phyloP scores from a whole-genome alignment of 1,140 invertebrate species.

The Aphaenogaster rudis region DNA sequence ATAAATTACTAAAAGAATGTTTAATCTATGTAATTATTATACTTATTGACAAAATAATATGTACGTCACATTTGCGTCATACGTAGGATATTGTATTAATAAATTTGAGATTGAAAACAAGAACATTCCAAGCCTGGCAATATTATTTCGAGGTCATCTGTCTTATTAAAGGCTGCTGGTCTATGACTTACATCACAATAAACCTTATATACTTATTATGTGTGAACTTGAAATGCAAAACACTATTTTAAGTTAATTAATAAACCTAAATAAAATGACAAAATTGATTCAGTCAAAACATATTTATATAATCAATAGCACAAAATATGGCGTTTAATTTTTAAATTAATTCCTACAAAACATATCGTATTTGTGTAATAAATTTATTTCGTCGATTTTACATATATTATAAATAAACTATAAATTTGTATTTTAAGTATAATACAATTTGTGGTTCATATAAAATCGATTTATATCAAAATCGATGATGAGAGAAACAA shows the following conservation, averaged over 20 bases:
- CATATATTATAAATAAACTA: background rate
- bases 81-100: background rate
- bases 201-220: slow-evolving; percentile 48
- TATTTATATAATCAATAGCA: background rate
- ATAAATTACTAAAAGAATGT: background rate
- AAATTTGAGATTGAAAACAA: slow-evolving; percentile 2
- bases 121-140: background rate
- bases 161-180: slow-evolving; percentile 9
- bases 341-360: background rate
- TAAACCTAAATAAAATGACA: background rate
- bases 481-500: background rate
- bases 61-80: background rate
- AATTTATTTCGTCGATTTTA: background rate
- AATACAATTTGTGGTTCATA: background rate
- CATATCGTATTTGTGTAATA: background rate
- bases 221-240: slow-evolving; percentile 4
- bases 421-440: background rate
- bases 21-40: background rate
- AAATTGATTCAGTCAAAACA: background rate
- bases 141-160: slow-evolving; percentile 38
- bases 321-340: background rate
- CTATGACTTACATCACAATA: slow-evolving; percentile 51
- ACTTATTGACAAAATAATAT: background rate
- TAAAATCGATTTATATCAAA: slow-evolving; percentile 5
- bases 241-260: slow-evolving; percentile 21